phyloP scores from a whole-genome alignment of 2,113 vertebrate species.

The Dicrurus megarhynchus region DNA sequence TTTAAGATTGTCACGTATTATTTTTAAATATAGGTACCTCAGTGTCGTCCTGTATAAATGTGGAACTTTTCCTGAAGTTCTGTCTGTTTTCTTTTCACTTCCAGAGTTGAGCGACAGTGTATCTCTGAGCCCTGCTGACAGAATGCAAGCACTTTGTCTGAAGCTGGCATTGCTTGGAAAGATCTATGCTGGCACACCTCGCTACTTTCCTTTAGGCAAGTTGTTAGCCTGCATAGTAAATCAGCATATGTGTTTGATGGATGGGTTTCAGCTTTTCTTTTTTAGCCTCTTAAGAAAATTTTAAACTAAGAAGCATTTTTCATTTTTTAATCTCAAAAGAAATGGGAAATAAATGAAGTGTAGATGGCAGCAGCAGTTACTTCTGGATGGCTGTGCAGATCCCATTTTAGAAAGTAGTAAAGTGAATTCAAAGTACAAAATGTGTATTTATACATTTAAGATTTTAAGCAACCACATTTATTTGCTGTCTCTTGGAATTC shows the following conservation, averaged over 20 bases:
- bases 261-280: not conserved
- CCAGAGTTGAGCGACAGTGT: constrained; percentile 87
- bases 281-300: not conserved
- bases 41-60: not conserved
- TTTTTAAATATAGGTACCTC: not conserved
- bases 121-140: constrained; percentile 82
- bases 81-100: constrained; percentile 1
- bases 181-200: constrained; percentile 91
- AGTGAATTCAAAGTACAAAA: not conserved
- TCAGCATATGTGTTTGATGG: not conserved
- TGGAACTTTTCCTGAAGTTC: not conserved
- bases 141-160: constrained; percentile 90
- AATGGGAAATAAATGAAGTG: not conserved
- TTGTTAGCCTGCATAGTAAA: not conserved
- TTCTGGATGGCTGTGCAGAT: not conserved
- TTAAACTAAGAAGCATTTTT: not conserved
- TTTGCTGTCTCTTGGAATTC: not conserved
- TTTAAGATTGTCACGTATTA: not conserved
- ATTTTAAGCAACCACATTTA: not conserved
- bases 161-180: constrained; percentile 93
- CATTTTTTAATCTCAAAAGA: not conserved
- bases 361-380: not conserved
- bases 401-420: not conserved
- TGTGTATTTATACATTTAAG: not conserved
- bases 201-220: constrained; percentile 94